Conservation (phyloP, 2,888 invertebrate genomes). For the Arenicola marina region DNA sequence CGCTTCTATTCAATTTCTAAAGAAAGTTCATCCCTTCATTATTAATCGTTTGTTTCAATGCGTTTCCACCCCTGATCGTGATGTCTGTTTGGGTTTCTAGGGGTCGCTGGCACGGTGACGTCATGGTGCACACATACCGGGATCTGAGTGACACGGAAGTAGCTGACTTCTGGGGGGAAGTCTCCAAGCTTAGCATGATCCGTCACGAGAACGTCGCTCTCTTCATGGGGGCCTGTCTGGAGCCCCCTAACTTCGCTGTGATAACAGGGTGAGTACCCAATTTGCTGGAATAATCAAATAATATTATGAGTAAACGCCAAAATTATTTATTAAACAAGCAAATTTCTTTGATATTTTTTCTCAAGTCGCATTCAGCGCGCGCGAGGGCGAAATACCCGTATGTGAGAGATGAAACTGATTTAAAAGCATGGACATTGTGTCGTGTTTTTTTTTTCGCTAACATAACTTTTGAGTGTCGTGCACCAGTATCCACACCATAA, state of each 20-base stretch:
- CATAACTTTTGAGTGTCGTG: too few species aligned
- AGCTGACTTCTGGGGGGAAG: conserved; percentile 42
- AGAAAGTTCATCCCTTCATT: too few species aligned
- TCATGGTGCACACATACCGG: conserved; percentile 57
- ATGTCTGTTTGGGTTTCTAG: conserved; percentile 18
- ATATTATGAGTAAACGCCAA: too few species aligned
- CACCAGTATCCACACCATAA: too few species aligned
- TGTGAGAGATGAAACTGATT: too few species aligned
- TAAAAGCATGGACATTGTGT: too few species aligned
- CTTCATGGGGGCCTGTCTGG: conserved; percentile 63
- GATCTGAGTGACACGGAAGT: conserved; percentile 29
- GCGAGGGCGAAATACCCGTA: too few species aligned
- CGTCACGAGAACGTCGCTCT: conserved; percentile 63
- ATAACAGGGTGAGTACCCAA: conserved; percentile 54
- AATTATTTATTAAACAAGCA: too few species aligned
- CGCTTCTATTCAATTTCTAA: too few species aligned
- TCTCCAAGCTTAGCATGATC: conserved; percentile 59
- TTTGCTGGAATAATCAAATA: background rate
- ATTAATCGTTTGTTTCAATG: background rate
- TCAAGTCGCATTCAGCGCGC: too few species aligned
- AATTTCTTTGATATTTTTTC: too few species aligned
- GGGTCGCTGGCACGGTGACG: conserved; percentile 62
- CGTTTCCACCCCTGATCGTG: background rate
- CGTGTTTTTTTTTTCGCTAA: too few species aligned
- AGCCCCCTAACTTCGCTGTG: conserved; percentile 56